phyloP scores from a whole-genome alignment of 2,797 vertebrate genomes.

The Manis crassicaudata region DNA sequence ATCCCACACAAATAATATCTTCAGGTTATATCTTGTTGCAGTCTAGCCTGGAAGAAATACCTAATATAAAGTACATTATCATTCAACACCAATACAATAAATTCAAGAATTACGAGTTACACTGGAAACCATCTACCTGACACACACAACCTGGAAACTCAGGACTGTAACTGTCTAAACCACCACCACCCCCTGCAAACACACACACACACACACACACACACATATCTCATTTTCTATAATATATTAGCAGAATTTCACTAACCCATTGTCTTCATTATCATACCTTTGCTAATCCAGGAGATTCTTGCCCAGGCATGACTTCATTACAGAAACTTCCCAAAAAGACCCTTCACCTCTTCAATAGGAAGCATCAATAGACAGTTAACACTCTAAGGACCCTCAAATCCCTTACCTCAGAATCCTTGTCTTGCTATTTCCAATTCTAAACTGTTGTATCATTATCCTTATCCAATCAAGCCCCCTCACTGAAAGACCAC shows the following conservation, averaged over 20 bases:
- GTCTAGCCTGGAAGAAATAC: neutral
- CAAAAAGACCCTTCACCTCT: neutral
- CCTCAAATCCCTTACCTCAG: neutral
- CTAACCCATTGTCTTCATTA: neutral
- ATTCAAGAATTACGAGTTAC: neutral
- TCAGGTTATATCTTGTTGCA: neutral
- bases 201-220: neutral
- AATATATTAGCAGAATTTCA: neutral
- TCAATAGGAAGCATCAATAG: neutral
- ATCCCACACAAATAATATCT: neutral
- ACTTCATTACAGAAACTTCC: neutral
- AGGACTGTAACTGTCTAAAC: neutral
- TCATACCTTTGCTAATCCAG: neutral
- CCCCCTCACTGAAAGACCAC: neutral
- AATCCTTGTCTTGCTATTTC: constrained; percentile 8
- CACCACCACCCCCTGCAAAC: neutral
- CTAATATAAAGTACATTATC: neutral
- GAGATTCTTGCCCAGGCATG: neutral
- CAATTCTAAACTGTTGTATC: neutral
- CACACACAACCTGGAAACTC: neutral
- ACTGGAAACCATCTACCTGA: neutral
- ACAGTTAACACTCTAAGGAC: neutral
- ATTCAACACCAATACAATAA: neutral
- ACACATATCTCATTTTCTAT: neutral
- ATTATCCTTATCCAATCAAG: neutral